These are phyloP conservation scores for Lateolabrax maculatus DNA, from an alignment of 2,797 vertebrate genomes.

Conservation along the genomic window DNA sequence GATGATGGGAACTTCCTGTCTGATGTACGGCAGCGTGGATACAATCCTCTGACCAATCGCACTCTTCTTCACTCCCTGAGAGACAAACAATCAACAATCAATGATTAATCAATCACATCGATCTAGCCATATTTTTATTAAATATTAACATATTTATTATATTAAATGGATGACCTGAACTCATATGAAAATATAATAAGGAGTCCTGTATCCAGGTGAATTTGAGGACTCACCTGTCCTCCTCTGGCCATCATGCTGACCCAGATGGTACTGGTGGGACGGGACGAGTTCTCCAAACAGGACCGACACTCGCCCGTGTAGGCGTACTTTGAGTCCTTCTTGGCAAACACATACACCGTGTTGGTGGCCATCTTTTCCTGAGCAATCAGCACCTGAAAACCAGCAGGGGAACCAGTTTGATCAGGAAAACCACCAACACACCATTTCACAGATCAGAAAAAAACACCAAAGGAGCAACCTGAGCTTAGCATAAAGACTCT, in stretches of 20 bases:
- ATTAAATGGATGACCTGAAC: too few species aligned
- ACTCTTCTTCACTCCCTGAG: constrained; percentile 97
- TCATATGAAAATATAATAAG: background rate
- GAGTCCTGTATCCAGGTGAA: background rate
- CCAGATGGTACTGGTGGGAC: constrained; percentile 99
- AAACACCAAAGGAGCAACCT: background rate
- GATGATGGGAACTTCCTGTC: constrained; percentile 99
- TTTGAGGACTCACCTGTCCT: constrained; percentile 89
- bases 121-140: too few species aligned
- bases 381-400: constrained; percentile 94
- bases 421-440: background rate
- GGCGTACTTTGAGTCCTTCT: constrained; percentile 99
- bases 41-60: constrained; percentile 98
- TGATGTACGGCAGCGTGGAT: constrained; percentile 96
- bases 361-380: constrained; percentile 99
- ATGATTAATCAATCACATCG: background rate
- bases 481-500: background rate
- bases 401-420: background rate
- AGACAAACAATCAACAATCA: background rate
- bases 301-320: constrained; percentile 98
- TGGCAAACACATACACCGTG: constrained; percentile 98
- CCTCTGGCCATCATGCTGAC: constrained; percentile 99
- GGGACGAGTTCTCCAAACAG: constrained; percentile 97
- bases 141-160: too few species aligned
- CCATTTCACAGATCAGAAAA: background rate